Conservation (phyloP, 2,797 vertebrate genomes). For the Myotis vivesi region DNA sequence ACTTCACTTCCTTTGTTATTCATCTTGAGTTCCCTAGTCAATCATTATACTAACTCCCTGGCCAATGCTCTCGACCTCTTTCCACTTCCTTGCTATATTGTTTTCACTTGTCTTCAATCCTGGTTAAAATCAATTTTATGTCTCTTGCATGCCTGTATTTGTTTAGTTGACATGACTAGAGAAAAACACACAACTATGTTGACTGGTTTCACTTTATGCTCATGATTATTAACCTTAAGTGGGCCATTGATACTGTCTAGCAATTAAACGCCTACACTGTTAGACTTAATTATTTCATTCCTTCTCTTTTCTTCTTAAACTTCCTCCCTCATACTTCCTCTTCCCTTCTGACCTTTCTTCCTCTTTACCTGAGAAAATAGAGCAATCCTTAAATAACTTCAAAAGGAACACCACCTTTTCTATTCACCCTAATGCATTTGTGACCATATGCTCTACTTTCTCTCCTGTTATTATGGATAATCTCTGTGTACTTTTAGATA, state of each 20-base stretch:
- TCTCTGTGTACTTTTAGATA: neutral
- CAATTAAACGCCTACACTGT: neutral
- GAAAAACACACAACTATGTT: conserved; percentile 34
- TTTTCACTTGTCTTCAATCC: conserved; percentile 23
- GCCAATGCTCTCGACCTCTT: neutral
- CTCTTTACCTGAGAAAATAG: conserved; percentile 40
- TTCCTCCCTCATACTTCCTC: neutral
- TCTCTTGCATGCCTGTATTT: neutral
- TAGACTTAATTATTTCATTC: neutral
- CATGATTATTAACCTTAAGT: conserved; percentile 15
- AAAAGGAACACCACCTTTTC: neutral
- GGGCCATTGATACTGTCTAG: neutral
- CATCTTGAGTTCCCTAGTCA: conserved; percentile 15
- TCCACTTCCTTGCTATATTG: neutral
- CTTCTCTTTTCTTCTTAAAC: neutral
- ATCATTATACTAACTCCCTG: neutral
- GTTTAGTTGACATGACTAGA: conserved; percentile 17
- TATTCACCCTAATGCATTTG: neutral
- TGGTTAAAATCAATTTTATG: conserved; percentile 25
- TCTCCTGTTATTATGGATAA: neutral
- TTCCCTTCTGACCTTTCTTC: neutral
- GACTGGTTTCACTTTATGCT: conserved; percentile 6
- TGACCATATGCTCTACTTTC: neutral
- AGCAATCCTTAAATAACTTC: neutral
- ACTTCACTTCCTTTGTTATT: conserved; percentile 21